phyloP scores from a whole-genome alignment of 2,888 invertebrate genomes.

The Calliphora vomitoria region DNA sequence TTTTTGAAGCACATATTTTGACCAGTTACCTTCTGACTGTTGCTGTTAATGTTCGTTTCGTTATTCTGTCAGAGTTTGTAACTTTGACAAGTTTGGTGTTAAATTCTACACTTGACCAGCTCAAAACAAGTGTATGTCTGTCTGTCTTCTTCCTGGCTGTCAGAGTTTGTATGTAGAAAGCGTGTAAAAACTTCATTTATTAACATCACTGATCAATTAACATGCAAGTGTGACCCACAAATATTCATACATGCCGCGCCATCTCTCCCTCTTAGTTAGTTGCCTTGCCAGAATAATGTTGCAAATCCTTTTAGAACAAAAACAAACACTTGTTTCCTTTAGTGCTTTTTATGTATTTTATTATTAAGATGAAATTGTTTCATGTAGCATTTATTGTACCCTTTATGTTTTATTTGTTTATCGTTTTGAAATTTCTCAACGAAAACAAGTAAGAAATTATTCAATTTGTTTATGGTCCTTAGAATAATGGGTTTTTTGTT shows the following conservation, averaged over 20 bases:
- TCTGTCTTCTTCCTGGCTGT: not conserved
- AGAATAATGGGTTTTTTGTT: conserved; percentile 40
- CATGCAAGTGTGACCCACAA: conserved; percentile 69
- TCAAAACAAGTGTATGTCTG: not conserved
- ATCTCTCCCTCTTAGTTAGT: no score
- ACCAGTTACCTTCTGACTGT: not conserved
- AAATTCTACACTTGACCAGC: conserved; percentile 70
- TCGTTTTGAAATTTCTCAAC: conserved; percentile 6
- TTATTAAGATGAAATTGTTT: conserved; percentile 32
- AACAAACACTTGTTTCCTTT: conserved; percentile 30
- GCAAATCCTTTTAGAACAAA: not conserved
- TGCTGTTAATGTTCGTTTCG: not conserved
- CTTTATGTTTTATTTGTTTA: conserved; percentile 67
- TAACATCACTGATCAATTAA: conserved; percentile 60
- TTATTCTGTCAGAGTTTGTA: conserved; percentile 17
- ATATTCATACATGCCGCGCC: not conserved
- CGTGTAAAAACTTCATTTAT: conserved; percentile 68
- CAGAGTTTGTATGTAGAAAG: conserved; percentile 8
- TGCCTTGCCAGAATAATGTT: not conserved
- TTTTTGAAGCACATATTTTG: not conserved
- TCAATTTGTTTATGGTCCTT: conserved; percentile 68
- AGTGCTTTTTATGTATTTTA: conserved; percentile 5
- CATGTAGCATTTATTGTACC: conserved; percentile 6
- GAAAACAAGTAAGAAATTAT: conserved; percentile 64
- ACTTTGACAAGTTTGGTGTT: conserved; percentile 69